A percentile compares a stretch with the other conserved stretches of the same genome.
phyloP scores from a whole-genome alignment of 2,888 invertebrate genomes.

The Clanis bilineata region DNA sequence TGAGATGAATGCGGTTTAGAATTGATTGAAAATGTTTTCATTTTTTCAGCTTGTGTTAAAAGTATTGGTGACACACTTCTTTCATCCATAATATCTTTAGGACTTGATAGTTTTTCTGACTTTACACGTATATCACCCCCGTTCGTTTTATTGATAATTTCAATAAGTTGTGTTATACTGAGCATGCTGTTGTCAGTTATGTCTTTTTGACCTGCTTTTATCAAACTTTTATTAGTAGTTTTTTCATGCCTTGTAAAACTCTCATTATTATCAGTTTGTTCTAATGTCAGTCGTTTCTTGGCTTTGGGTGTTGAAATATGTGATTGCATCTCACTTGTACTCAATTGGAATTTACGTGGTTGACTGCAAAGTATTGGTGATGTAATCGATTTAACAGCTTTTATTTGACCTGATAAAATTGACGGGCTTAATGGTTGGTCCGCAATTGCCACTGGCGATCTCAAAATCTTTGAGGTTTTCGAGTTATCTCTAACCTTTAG shows the following conservation, averaged over 20 bases:
- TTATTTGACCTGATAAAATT: slow-evolving; percentile 57
- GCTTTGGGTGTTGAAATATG: slow-evolving; percentile 46
- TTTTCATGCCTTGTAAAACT: slow-evolving; percentile 25
- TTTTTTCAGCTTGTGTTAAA: slow-evolving; percentile 60
- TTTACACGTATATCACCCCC: slow-evolving; percentile 31
- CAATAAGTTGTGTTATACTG: slow-evolving; percentile 71
- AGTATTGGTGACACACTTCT: slow-evolving; percentile 65
- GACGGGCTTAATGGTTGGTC: slow-evolving; percentile 58
- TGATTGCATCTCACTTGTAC: slow-evolving; percentile 42
- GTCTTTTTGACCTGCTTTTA: slow-evolving; percentile 33
- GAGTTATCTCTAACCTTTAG: neutral
- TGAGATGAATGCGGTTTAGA: slow-evolving; percentile 25
- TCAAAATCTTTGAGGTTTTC: neutral
- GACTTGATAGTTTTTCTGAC: slow-evolving; percentile 17
- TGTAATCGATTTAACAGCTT: slow-evolving; percentile 33
- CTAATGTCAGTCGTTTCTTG: slow-evolving; percentile 42
- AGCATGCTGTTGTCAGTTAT: slow-evolving; percentile 65
- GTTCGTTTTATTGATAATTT: slow-evolving; percentile 65
- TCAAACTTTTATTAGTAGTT: slow-evolving; percentile 25
- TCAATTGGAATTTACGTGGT: slow-evolving; percentile 48
- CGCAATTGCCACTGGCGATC: slow-evolving; percentile 4
- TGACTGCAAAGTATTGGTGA: slow-evolving; percentile 69
- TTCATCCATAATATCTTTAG: slow-evolving; percentile 30
- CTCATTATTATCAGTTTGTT: slow-evolving; percentile 32
- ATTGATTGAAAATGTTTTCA: slow-evolving; percentile 27